Conservation (phyloP, 2,888 invertebrate species). For the Drosophila mimica region DNA sequence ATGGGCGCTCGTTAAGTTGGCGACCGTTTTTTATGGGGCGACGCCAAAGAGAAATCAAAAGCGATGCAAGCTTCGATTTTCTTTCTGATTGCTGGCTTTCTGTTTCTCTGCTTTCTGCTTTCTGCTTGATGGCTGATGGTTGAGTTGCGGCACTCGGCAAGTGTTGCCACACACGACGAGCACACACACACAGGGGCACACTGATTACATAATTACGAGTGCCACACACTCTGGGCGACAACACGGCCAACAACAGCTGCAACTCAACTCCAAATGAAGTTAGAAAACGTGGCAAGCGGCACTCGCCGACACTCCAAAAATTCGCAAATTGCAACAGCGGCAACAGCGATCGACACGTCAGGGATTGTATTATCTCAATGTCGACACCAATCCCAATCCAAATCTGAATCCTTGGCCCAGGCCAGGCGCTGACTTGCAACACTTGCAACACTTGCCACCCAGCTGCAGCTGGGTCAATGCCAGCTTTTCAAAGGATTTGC, state of each 20-base stretch:
- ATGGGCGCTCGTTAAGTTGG: conserved; percentile 57
- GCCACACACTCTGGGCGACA: conserved; percentile 44
- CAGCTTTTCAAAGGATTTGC: conserved; percentile 30
- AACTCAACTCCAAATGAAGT: conserved; percentile 58
- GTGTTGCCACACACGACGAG: conserved; percentile 41
- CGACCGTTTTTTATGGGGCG: conserved; percentile 28
- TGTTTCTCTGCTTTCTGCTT: background rate
- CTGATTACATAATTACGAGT: conserved; percentile 78
- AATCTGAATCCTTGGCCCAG: conserved; percentile 7
- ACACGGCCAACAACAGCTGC: conserved; percentile 21
- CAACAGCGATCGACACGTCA: conserved; percentile 41
- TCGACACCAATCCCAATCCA: background rate
- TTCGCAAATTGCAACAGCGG: conserved; percentile 42
- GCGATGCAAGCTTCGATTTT: conserved; percentile 35
- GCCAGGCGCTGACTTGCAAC: conserved; percentile 42
- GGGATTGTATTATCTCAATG: conserved; percentile 6
- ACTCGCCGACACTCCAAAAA: conserved; percentile 60
- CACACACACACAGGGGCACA: conserved; percentile 57
- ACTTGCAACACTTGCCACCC: conserved; percentile 33
- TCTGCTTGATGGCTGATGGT: background rate
- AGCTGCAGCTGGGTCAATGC: conserved; percentile 18
- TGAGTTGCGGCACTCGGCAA: conserved; percentile 36
- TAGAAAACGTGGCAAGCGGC: conserved; percentile 67
- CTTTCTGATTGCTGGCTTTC: background rate
- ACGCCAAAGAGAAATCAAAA: conserved; percentile 53